Evolutionary conservation across 2,888 invertebrate species (phyloP).

Genomic region (Hirtodrosophila cameraria): DNA sequence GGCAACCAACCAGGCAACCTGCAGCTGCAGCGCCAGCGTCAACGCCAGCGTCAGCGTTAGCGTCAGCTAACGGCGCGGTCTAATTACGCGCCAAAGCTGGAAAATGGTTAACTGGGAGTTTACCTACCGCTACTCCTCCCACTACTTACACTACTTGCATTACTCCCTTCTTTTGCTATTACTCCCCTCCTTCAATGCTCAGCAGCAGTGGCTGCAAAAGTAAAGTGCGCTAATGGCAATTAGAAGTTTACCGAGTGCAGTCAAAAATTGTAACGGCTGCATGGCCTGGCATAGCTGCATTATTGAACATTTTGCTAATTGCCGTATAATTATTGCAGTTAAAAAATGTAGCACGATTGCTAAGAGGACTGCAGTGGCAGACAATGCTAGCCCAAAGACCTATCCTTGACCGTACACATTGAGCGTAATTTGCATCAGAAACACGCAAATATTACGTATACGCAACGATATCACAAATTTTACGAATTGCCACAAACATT

Average conservation of each 20-base stretch:
- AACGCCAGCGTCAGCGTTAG: background rate
- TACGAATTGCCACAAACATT: conserved; percentile 50
- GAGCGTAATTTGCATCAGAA: conserved; percentile 7
- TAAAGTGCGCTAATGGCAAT: conserved; percentile 79
- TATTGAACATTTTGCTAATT: conserved; percentile 78
- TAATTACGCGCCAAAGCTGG: conserved; percentile 72
- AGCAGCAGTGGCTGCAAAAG: conserved; percentile 52
- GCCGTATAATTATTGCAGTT: conserved; percentile 77
- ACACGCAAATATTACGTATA: conserved; percentile 35
- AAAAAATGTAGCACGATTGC: conserved; percentile 68
- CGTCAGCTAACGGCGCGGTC: conserved; percentile 66
- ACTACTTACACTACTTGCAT: conserved; percentile 1
- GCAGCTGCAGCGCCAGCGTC: too few species aligned
- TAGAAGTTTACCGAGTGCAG: conserved; percentile 77
- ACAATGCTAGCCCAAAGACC: background rate
- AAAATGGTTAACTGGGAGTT: conserved; percentile 22
- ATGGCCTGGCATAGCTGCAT: conserved; percentile 66
- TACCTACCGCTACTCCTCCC: conserved; percentile 40
- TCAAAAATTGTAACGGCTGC: conserved; percentile 78
- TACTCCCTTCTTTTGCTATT: too few species aligned
- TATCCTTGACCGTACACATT: conserved; percentile 27
- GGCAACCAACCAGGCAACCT: conserved; percentile 28
- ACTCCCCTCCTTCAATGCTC: too few species aligned
- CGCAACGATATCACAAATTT: conserved; percentile 10
- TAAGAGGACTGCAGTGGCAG: conserved; percentile 15